Evolutionary conservation across 1,140 invertebrate genomes (phyloP).

Genomic region (Saccostrea glomerata): DNA sequence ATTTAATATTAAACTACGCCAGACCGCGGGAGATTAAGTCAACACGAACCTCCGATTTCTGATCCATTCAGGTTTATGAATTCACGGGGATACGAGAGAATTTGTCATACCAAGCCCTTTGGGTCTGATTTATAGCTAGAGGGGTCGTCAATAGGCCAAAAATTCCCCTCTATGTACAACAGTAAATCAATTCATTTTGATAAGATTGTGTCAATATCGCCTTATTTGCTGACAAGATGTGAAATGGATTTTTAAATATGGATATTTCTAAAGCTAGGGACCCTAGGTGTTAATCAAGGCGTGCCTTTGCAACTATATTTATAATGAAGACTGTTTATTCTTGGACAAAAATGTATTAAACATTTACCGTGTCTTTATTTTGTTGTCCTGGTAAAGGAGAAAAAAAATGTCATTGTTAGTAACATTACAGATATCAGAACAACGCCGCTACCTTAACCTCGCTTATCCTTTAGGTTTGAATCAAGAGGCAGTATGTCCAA

Average conservation of each 20-base stretch:
- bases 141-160: not conserved
- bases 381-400: not conserved
- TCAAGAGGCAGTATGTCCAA: no score
- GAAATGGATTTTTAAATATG: slow-evolving; percentile 35
- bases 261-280: slow-evolving; percentile 20
- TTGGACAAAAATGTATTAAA: not conserved
- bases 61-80: not conserved
- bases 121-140: not conserved
- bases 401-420: not conserved
- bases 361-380: not conserved
- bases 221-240: slow-evolving; percentile 22
- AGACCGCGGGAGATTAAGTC: not conserved
- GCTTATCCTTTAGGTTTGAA: no score
- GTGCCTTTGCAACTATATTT: not conserved
- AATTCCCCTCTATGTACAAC: not conserved
- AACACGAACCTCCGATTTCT: not conserved
- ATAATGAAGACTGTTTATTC: not conserved
- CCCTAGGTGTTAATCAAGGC: not conserved
- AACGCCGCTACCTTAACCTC: not conserved
- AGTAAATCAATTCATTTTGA: slow-evolving; percentile 30
- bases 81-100: slow-evolving; percentile 4
- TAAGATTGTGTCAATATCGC: slow-evolving; percentile 28
- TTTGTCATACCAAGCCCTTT: not conserved
- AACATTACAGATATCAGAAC: not conserved
- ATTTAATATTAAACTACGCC: not conserved